Evolutionary conservation across 2,888 invertebrate species (phyloP), one percentile per base, ranked within the genome.

Genomic region (Mycogona germanica): DNA sequence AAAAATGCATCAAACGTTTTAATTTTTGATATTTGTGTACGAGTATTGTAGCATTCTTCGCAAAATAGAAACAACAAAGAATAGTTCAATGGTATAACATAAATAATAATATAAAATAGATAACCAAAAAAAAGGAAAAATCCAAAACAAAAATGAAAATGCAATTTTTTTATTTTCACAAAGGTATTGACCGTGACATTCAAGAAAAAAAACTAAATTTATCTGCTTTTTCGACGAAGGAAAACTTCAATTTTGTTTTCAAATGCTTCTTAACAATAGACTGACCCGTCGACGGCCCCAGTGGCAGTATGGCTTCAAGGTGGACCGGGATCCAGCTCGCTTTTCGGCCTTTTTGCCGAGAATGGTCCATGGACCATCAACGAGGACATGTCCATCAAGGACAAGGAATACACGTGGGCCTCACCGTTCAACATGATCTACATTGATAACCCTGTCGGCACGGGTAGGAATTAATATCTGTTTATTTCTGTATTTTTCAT

Each of bases 391-490:
- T 57, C 60, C 1, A 58, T 82, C 48, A 72, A 74, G 59, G 71
- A 77, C 58, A 76, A 87, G 40, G 77, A 83, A 61, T 82, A 81
- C 62, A 78, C 83, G 9, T 95, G 93, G 93, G 82, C 80, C 51
- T 70, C 76, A 37, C 78, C 78, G 9, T 86, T 87, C 67, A 81
- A 83, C 61, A 70, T 93, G 41, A 76, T 95, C 53, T 95, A 87
- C 67, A 84, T 95, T 54, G 93, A 95, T 68, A 93, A 89, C 69
- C 93, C 93, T 0, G 93, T 87, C 1, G 89, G 91, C 1, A 84
- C 89, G 2, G 78, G 68, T 68, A 56, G 48, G 7, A 41, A 17
- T 41, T 32, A 32, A 32, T 12, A 9, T 32, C n/a, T n/a, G n/a
- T n/a, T n/a, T n/a, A n/a, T n/a, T n/a, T n/a, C n/a, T n/a, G n/a